Evolutionary conservation across 1,140 invertebrate species (phyloP), one percentile per base, ranked within the genome.

Genomic region (Drosophila sproati): DNA sequence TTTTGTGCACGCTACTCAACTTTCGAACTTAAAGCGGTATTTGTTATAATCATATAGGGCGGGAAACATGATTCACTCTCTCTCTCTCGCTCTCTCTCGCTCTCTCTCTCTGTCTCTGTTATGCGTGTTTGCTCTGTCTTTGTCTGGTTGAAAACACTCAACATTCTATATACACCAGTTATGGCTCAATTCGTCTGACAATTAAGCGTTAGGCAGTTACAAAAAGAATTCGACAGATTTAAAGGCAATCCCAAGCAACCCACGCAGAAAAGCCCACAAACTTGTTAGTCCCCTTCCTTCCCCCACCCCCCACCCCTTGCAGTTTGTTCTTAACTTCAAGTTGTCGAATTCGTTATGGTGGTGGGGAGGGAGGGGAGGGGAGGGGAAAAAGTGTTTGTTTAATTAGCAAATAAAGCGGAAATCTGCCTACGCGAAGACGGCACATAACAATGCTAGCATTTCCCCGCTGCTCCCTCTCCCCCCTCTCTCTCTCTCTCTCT

Each of bases 371-470:
- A 20, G 20, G 20, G 20, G 20, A 1, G 20, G 20, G 20, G 20
- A 20, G 20, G 37, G 37, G 31, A 10, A 78, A 76, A 79, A 66
- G 66, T 73, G 50, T 56, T 62, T 37, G 60, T 82, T 88, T 89
- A 78, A 89, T 89, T 85, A 68, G 66, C 79, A 88, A 87, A 77
- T 74, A 77, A 87, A 77, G 55, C 74, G 57, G 68, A 59, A 83
- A 61, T 68, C 57, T 34, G 56, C 28, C 50, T 29, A 60, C 35
- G 64, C 56, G 57, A 3, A 41, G 8, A 41, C 8, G 57, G 31
- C n/a, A 12, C 10, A 47, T 20, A 47, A 45, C 57, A 28, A 37
- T 32, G 10, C 7, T 8, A 10, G 51, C 20, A 37, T 39, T 7
- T 7, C 37, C 3, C 2, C 3, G 7, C 7, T 37, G 2, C 35